Evolutionary conservation across 35 echinoderm and acorn worm species (phyloP), one percentile per base, ranked within the genome.

Genomic region (Lytechinus variegatus): DNA sequence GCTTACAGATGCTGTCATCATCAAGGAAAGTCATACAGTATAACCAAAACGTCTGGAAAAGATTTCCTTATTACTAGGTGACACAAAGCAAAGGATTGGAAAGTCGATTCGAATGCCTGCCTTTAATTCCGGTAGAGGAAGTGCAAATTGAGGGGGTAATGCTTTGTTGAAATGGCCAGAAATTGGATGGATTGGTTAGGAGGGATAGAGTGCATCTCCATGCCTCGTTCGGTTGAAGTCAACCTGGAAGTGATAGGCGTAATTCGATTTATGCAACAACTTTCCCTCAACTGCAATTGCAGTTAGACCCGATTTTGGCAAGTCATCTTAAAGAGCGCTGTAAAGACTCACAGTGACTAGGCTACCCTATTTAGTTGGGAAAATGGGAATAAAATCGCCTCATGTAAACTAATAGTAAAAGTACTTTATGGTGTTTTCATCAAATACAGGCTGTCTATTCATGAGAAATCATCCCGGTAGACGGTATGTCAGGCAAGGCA

Each of bases 151-250:
- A 79, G 21, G 66, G 33, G 66, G 66, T 79, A 79, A 79, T 79
- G 66, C 88, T 90, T 54, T 90, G 88, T 90, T 90, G 28, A 21
- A 52, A 90, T 29, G 28, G 10, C 88, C 88, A 90, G 88, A 90
- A 90, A 90, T 90, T 90, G 88, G 88, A 9, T 90, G 14, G 66
- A 90, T 90, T 54, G 88, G 29, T 19, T 28, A 54, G 88, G 88
- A 90, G 88, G 33, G 88, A 54, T 79, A 24, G n/a, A 79, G 66
- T 24, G 66, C 66, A 79, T 79, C 66, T 79, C 66, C 66, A 79
- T 19, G 66, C 66, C 66, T 24, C 66, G 3, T 79, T 79, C 66
- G 66, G 3, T 24, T 79, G 66, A 6, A 79, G 66, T n/a, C 21
- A 24, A 19, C 19, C 21, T 79, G 66, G 66, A 79, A 79, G 66